A percentile compares a stretch with the other conserved stretches of the same genome.
Conservation (phyloP, 2,797 vertebrate species). For the Sciaenops ocellatus region DNA sequence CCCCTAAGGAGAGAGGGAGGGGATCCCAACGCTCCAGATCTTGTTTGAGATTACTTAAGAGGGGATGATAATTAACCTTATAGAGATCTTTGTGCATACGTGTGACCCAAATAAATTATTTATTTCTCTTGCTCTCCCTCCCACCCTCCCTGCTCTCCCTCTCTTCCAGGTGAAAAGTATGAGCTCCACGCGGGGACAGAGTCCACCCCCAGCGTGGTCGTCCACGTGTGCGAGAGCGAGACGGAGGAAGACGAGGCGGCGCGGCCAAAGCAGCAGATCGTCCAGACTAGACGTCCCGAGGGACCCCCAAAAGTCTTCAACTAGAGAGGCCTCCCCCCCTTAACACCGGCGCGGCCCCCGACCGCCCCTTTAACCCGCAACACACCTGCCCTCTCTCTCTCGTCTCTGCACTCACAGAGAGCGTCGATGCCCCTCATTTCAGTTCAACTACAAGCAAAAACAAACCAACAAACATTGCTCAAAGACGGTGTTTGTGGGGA, state of each 20-base stretch:
- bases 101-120: no score
- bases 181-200: constrained; percentile 98
- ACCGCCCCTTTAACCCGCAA: constrained; percentile 73
- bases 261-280: constrained; percentile 93
- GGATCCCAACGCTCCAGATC: no score
- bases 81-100: no score
- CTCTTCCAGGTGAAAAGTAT: constrained; percentile 92
- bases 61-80: no score
- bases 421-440: constrained; percentile 86
- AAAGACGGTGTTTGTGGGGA: constrained; percentile 78
- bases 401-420: constrained; percentile 83
- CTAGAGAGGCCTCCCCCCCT: constrained; percentile 71
- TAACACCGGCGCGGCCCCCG: constrained; percentile 55
- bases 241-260: constrained; percentile 91
- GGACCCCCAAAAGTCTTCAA: constrained; percentile 85
- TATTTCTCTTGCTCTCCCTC: neutral
- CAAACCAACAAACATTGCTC: constrained; percentile 79
- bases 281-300: constrained; percentile 94
- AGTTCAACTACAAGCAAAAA: constrained; percentile 84
- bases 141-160: neutral
- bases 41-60: no score
- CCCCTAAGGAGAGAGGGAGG: no score
- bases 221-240: constrained; percentile 97
- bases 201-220: constrained; percentile 97
- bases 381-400: constrained; percentile 82